phyloP scores from a whole-genome alignment of 92 coral and sea anemone species.

The Epizoanthus rinbou region DNA sequence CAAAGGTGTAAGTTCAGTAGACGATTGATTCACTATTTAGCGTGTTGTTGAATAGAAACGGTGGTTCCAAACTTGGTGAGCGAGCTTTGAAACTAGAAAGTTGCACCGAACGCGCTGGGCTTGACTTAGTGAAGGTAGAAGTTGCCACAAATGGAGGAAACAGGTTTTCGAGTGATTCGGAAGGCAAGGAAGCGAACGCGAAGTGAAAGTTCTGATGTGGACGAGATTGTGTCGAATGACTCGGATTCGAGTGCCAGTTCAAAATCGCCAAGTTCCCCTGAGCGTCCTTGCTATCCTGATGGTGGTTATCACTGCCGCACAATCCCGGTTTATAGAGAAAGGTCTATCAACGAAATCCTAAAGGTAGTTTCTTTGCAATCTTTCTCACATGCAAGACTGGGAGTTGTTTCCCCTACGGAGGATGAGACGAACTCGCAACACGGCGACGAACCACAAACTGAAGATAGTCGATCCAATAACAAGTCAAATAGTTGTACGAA shows the following conservation, averaged over 20 bases:
- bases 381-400: slow-evolving; percentile 71
- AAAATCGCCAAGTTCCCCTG: slow-evolving; percentile 30
- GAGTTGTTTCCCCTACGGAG: slow-evolving; percentile 38
- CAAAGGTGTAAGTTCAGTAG: slow-evolving; percentile 78
- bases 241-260: slow-evolving; percentile 16
- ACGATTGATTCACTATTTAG: not conserved
- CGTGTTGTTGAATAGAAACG: not conserved
- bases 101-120: not conserved
- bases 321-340: slow-evolving; percentile 70
- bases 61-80: not conserved
- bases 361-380: slow-evolving; percentile 90
- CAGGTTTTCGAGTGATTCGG: slow-evolving; percentile 40
- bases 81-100: not conserved
- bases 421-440: slow-evolving; percentile 15
- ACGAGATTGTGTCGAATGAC: slow-evolving; percentile 32
- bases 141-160: slow-evolving; percentile 62
- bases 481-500: slow-evolving; percentile 5
- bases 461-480: slow-evolving; percentile 7
- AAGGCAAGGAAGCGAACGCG: slow-evolving; percentile 59
- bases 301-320: slow-evolving; percentile 62
- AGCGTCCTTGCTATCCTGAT: slow-evolving; percentile 1
- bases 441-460: slow-evolving; percentile 15
- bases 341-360: slow-evolving; percentile 81
- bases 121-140: not conserved
- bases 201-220: slow-evolving; percentile 63